These are phyloP conservation scores for Melanotaenia trifasciata DNA, from an alignment of 2,797 vertebrate species.

Conservation along the genomic window DNA sequence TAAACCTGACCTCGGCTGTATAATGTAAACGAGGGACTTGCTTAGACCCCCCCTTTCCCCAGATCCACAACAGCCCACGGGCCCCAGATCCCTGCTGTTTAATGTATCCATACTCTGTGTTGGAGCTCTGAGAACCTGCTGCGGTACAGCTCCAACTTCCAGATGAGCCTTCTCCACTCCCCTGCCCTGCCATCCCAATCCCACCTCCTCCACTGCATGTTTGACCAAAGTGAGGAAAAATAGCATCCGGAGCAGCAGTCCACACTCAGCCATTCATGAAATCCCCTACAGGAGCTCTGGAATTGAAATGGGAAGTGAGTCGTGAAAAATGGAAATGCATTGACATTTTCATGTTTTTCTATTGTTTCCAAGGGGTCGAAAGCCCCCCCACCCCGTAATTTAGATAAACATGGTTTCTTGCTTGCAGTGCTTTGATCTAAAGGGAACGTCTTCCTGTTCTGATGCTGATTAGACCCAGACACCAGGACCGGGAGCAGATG, in stretches of 20 bases:
- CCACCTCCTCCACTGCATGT: slow-evolving; percentile 49
- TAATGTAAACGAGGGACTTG: slow-evolving; percentile 65
- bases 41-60: slow-evolving; percentile 46
- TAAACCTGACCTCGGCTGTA: slow-evolving; percentile 75
- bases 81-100: slow-evolving; percentile 61
- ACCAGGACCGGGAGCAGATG: slow-evolving; percentile 41
- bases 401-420: slow-evolving; percentile 38
- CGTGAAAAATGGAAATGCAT: slow-evolving; percentile 71
- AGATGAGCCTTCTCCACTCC: slow-evolving; percentile 55
- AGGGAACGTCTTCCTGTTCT: slow-evolving; percentile 27
- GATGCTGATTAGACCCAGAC: slow-evolving; percentile 60
- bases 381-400: slow-evolving; percentile 36
- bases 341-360: slow-evolving; percentile 64
- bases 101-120: slow-evolving; percentile 64
- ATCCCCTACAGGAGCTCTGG: slow-evolving; percentile 71
- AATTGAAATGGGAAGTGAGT: slow-evolving; percentile 78
- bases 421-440: slow-evolving; percentile 49
- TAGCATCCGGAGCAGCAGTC: slow-evolving; percentile 61
- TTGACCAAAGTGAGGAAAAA: slow-evolving; percentile 62
- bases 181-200: slow-evolving; percentile 19
- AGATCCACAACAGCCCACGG: slow-evolving; percentile 56
- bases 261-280: slow-evolving; percentile 78
- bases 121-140: slow-evolving; percentile 63
- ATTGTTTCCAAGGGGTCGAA: slow-evolving; percentile 52
- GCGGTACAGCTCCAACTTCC: slow-evolving; percentile 64